Evolutionary conservation across 2,888 invertebrate genomes (phyloP).

Genomic region (Apoda limacodes): DNA sequence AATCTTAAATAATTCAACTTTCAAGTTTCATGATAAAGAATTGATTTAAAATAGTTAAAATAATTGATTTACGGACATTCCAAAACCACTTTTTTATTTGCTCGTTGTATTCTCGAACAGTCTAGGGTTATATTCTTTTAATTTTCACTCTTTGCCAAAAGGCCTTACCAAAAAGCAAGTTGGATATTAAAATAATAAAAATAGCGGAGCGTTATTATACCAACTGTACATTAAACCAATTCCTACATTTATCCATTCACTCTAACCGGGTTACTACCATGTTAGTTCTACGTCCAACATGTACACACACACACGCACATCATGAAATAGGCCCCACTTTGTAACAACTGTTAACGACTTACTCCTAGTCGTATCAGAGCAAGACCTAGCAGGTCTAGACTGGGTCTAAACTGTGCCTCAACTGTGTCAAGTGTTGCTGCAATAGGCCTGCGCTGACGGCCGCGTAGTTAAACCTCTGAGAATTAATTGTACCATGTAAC

Average conservation of each 20-base stretch:
- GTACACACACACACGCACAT: constrained; percentile 33
- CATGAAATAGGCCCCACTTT: constrained; percentile 37
- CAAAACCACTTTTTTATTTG: too few relatives aligned
- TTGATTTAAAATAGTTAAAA: too few relatives aligned
- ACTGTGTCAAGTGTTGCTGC: constrained; percentile 64
- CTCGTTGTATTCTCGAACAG: too few relatives aligned
- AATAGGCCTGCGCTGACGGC: constrained; percentile 63
- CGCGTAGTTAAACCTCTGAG: constrained; percentile 70
- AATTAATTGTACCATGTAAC: constrained; percentile 48
- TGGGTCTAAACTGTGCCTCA: constrained; percentile 54
- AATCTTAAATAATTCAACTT: too few relatives aligned
- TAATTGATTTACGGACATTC: too few relatives aligned
- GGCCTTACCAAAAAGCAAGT: too few relatives aligned
- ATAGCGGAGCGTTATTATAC: too few relatives aligned
- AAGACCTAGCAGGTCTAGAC: constrained; percentile 29
- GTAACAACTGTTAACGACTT: constrained; percentile 40
- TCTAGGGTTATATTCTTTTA: too few relatives aligned
- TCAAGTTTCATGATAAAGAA: too few relatives aligned
- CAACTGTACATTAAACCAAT: not conserved
- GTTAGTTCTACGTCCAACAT: constrained; percentile 33
- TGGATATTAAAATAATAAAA: too few relatives aligned
- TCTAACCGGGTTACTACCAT: constrained; percentile 14
- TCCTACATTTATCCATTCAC: not conserved
- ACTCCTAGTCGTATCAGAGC: constrained; percentile 42
- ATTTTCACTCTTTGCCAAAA: too few relatives aligned